phyloP scores from a whole-genome alignment of 2,113 vertebrate species.

The Furnarius figulus region DNA sequence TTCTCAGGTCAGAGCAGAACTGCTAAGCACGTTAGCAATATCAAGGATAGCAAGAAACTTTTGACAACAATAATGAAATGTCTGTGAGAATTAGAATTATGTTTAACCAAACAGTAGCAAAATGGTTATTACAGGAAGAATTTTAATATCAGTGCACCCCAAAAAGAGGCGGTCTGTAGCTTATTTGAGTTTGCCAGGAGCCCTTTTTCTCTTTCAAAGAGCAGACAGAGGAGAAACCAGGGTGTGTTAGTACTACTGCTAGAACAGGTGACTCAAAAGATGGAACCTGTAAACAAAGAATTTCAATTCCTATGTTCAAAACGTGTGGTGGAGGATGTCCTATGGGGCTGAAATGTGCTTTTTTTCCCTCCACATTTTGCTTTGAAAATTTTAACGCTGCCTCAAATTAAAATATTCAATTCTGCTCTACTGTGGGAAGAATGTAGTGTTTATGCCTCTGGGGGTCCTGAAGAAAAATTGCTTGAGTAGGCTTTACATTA shows the following conservation, averaged over 20 bases:
- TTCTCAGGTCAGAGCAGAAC: not conserved
- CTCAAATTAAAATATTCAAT: not conserved
- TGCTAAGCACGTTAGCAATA: not conserved
- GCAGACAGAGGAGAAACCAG: not conserved
- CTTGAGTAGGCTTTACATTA: not conserved
- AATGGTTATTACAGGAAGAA: not conserved
- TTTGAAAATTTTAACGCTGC: not conserved
- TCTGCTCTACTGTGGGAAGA: not conserved
- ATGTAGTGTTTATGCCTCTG: not conserved
- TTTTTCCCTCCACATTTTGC: not conserved
- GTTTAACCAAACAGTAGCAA: not conserved
- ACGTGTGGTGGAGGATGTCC: not conserved
- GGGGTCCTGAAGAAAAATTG: not conserved
- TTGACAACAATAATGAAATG: not conserved
- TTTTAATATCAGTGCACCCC: not conserved
- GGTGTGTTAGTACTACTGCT: not conserved
- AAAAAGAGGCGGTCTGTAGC: not conserved
- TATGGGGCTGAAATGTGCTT: not conserved
- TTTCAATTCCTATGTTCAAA: not conserved
- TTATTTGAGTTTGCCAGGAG: not conserved
- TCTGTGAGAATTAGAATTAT: not conserved
- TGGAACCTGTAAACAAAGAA: not conserved
- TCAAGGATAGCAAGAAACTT: not conserved
- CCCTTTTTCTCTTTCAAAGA: not conserved
- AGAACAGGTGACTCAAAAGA: not conserved